These are phyloP conservation scores for Formicarius rufipectus DNA, from an alignment of 2,113 vertebrate species.

Conservation along the genomic window DNA sequence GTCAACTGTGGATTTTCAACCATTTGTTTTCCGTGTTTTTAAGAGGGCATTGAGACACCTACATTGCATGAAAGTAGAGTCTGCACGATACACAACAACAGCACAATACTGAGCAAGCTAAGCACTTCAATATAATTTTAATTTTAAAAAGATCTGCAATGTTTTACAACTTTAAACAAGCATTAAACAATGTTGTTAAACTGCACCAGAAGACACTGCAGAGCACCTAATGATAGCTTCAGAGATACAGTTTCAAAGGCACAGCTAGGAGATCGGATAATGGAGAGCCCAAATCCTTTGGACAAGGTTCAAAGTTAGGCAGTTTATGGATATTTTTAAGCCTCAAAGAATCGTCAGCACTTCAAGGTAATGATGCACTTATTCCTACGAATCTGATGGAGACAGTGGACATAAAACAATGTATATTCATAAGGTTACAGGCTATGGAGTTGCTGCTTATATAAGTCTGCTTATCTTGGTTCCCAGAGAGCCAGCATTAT, in stretches of 20 bases:
- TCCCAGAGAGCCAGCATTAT: slow-evolving; percentile 32
- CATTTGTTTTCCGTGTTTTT: not conserved
- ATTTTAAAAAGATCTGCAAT: not conserved
- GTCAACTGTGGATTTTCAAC: not conserved
- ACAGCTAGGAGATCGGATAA: slow-evolving; percentile 65
- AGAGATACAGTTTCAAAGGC: slow-evolving; percentile 73
- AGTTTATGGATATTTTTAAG: slow-evolving; percentile 71
- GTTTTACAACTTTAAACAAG: not conserved
- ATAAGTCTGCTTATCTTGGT: slow-evolving; percentile 43
- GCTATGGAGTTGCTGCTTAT: slow-evolving; percentile 41
- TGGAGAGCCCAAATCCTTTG: slow-evolving; percentile 71
- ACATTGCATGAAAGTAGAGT: not conserved
- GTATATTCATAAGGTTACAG: slow-evolving; percentile 50
- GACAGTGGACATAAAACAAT: slow-evolving; percentile 41
- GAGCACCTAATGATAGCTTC: slow-evolving; percentile 69
- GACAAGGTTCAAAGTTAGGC: slow-evolving; percentile 68
- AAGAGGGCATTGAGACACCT: not conserved
- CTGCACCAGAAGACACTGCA: slow-evolving; percentile 42
- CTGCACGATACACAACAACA: accelerated
- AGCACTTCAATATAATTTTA: not conserved
- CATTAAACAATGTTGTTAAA: not conserved
- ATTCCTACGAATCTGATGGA: slow-evolving; percentile 36
- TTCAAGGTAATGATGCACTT: slow-evolving; percentile 64
- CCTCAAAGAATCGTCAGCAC: slow-evolving; percentile 56
- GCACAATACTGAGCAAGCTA: not conserved